Base-by-base conservation (phyloP, 2,888 invertebrate species). In the Eupithecia tripunctaria region DNA sequence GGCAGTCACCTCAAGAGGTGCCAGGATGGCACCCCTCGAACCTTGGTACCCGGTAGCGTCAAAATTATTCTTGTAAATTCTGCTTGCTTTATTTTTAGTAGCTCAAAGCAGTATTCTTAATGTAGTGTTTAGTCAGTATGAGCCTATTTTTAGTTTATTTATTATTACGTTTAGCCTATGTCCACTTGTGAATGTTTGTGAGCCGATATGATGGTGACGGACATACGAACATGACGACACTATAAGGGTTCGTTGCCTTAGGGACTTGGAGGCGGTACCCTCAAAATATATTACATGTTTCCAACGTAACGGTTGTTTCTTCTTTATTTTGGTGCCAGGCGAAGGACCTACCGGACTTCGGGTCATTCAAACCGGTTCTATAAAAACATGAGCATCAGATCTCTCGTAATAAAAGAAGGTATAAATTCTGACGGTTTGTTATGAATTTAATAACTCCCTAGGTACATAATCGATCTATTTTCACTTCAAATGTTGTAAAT, bases 281-380 rank as follows among this genome's bases (percentile, higher is more conserved):
- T 56, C 0, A 25, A 51, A n/a, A 14, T n/a, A 7, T 8, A 36
- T 8, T 36, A 21, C 10, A 47, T 8, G 8, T 47, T 47, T n/a
- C 6, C n/a, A 8, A 7, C 59, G 0, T 43, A 72, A 56, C 71
- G 60, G 67, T 71, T 63, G 47, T 4, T 68, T 32, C 59, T 41
- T 29, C 27, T 60, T 56, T 25, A 4, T 72, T 72, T 60, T 36
- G 64, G 63, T 25, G 63, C 56, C 29, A 36, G 36, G 56, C 21
- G 7, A 47, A 43, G 62, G 62, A 63, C 68, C 64, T 41, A 14
- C 27, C 4, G 68, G 65, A 65, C 68, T 67, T 51, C 21, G 32
- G 66, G 66, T 72, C 64, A 72, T 72, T 47, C n/a, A 66, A 72
- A 72, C 72, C 65, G 47, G 72, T 71, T 56, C 25, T 12, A 56